Evolutionary conservation across 2,113 vertebrate species (phyloP), one percentile per base, ranked within the genome.

Genomic region (Echinops telfairi): DNA sequence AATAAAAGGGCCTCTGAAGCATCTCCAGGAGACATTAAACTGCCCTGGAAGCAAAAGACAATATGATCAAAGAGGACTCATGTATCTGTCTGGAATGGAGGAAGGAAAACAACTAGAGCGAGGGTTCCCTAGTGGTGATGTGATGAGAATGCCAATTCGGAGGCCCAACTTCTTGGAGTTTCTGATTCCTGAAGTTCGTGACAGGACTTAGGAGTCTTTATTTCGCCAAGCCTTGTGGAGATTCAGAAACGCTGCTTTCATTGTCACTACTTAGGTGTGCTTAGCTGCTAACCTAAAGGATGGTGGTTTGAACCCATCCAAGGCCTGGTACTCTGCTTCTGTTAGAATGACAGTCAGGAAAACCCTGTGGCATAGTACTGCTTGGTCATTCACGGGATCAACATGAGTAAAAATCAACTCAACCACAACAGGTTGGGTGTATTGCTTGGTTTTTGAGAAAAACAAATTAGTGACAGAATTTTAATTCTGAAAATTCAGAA

Each of bases 1-100:
- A 66, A 92, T 95, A 92, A 96, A 96, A 95, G 86, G 80, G 78
- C n/a, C 33, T 95, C 89, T 95, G 60, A 95, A 95, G 89, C 82
- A 95, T 94, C 78, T 96, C 93, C 84, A 82, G 33, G 95, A 94
- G 91, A 94, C 89, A 89, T 53, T 96, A 95, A 95, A 91, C 38
- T 95, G 71, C 36, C 94, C 40, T 92, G 36, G 25, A 95, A 94
- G 71, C 88, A 89, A 68, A 79, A 94, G 96, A 93, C 58, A 86
- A 79, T 95, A 91, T 94, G 86, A 92, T 93, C 76, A 96, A 93
- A 96, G 64, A 95, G 64, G 66, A 88, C 60, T 95, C 62, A 29
- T n/a, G 60, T 93, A 83, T 80, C 62, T 88, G 20, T 77, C 64
- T 86, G 57, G n/a, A 94, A 95, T 81, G 36, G 23, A 92, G 29